phyloP scores from a whole-genome alignment of 2,113 vertebrate genomes.

The Nothocercus julius region DNA sequence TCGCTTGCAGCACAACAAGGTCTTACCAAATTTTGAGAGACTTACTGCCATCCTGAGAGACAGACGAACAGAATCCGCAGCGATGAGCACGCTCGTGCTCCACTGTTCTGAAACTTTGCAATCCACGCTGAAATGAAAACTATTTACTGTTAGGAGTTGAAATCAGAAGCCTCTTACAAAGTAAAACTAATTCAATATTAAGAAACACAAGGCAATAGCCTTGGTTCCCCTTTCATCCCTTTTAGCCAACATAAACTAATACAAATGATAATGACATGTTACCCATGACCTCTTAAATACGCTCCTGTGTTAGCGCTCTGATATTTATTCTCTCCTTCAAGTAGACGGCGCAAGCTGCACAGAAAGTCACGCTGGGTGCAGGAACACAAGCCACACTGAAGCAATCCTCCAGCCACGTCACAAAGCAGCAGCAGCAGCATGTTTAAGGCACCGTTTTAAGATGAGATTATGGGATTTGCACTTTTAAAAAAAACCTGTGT shows the following conservation, averaged over 20 bases:
- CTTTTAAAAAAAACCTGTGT: too few relatives aligned
- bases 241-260: conserved; percentile 53
- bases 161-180: conserved; percentile 49
- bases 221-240: conserved; percentile 66
- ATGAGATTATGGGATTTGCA: rapidly evolving
- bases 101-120: not conserved
- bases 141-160: conserved; percentile 7
- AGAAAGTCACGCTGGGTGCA: conserved; percentile 36
- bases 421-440: not conserved
- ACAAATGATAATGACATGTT: conserved; percentile 9
- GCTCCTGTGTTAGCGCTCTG: not conserved
- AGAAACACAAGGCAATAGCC: conserved; percentile 54
- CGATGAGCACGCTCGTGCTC: not conserved
- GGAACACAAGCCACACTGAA: not conserved
- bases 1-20: rapidly evolving
- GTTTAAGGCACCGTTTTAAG: rapidly evolving
- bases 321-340: conserved; percentile 66
- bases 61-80: not conserved
- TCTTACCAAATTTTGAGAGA: not conserved
- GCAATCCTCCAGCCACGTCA: not conserved
- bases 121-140: not conserved
- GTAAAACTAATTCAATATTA: conserved; percentile 32
- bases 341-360: conserved; percentile 49
- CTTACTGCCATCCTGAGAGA: rapidly evolving
- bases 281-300: not conserved